phyloP scores from a whole-genome alignment of 2,113 vertebrate species.

The Pachycephala philippinensis region DNA sequence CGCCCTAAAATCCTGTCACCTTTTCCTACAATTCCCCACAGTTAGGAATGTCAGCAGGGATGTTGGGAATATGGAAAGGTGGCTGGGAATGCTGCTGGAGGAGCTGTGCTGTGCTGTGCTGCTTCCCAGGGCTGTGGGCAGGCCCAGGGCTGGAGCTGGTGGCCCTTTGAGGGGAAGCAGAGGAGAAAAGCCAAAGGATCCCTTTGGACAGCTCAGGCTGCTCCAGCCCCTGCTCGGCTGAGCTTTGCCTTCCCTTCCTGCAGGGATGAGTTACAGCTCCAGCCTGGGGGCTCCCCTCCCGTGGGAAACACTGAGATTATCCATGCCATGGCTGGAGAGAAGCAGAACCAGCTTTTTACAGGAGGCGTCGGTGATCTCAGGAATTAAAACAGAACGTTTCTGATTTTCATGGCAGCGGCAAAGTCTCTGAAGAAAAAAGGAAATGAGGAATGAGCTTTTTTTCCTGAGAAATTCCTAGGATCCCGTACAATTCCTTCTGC shows the following conservation, averaged over 20 bases:
- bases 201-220: background rate
- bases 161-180: background rate
- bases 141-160: background rate
- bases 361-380: background rate
- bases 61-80: background rate
- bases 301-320: background rate
- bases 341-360: background rate
- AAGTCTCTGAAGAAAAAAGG: background rate
- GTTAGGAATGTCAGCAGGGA: background rate
- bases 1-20: no score
- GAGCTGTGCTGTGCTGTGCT: background rate
- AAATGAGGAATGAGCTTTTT: background rate
- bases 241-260: background rate
- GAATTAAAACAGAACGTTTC: background rate
- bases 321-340: background rate
- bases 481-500: background rate
- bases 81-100: background rate
- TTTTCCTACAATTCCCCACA: no score
- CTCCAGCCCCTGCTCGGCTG: background rate
- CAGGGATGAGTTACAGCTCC: background rate
- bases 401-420: background rate
- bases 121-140: background rate
- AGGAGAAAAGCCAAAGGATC: background rate
- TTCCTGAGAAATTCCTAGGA: background rate
- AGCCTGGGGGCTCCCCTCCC: background rate